A percentile compares a stretch with the other conserved stretches of the same genome.
These are phyloP conservation scores for Hydroisotoma schaefferi DNA, from an alignment of 2,888 invertebrate species.

Conservation along the genomic window DNA sequence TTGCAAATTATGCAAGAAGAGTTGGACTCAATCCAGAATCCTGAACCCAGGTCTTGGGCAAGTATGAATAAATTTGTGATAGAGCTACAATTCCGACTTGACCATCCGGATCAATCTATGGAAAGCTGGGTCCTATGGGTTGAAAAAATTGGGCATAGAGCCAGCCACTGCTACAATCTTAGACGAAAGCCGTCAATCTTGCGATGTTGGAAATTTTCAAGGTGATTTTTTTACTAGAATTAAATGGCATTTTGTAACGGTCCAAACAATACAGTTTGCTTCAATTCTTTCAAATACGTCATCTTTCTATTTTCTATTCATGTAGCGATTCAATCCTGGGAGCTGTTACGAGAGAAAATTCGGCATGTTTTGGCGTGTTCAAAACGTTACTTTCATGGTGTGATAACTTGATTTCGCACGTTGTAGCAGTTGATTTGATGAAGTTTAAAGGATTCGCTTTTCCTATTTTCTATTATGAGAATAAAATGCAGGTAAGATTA, in stretches of 20 bases:
- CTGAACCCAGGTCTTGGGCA: background rate
- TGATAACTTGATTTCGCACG: slow-evolving; percentile 6
- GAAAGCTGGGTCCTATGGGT: slow-evolving; percentile 7
- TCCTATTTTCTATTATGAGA: slow-evolving; percentile 10
- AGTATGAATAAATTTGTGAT: background rate
- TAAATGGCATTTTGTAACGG: background rate
- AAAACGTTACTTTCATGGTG: slow-evolving; percentile 3
- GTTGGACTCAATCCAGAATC: background rate
- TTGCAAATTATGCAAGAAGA: background rate
- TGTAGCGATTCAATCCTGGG: slow-evolving; percentile 12
- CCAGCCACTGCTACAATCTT: background rate
- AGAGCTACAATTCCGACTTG: background rate
- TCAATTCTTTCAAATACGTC: too few relatives aligned
- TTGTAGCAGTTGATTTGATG: background rate
- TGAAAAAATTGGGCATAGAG: background rate
- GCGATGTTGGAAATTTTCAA: slow-evolving; percentile 6
- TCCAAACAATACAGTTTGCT: background rate
- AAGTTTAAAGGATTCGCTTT: background rate
- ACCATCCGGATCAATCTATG: background rate
- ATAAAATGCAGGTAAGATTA: background rate
- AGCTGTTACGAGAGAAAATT: slow-evolving; percentile 1
- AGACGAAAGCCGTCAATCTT: background rate
- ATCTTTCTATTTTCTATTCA: too few relatives aligned
- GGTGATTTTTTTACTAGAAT: background rate
- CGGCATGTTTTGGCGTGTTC: slow-evolving; percentile 4